Conservation (phyloP, 2,888 invertebrate genomes). For the Andrena camellia region DNA sequence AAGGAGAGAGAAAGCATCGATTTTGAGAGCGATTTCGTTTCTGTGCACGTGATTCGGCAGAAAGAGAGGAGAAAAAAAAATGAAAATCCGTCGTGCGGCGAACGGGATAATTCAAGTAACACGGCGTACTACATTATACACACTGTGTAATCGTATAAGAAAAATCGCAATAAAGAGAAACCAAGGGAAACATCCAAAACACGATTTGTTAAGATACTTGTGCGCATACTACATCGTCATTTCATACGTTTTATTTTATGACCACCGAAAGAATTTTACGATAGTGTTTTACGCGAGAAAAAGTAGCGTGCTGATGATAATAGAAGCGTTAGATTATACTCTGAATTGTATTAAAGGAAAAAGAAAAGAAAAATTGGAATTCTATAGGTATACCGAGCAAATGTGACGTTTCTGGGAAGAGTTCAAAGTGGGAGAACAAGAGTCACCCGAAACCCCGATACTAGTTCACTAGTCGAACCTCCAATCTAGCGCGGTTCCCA, state of each 20-base stretch:
- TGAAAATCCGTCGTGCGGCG: not conserved
- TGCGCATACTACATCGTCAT: not conserved
- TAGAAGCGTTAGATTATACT: not conserved
- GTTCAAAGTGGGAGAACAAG: no score
- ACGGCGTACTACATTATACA: conserved; percentile 24
- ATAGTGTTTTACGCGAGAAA: not conserved
- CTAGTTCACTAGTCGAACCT: no score
- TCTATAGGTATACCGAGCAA: no score
- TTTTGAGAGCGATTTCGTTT: conserved; percentile 34
- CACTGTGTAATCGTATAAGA: conserved; percentile 40
- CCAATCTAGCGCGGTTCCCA: no score
- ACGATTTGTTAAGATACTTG: not conserved
- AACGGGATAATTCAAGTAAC: conserved; percentile 12
- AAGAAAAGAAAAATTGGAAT: no score
- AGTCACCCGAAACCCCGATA: no score
- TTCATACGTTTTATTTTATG: not conserved
- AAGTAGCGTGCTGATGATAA: not conserved
- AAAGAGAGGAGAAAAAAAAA: not conserved
- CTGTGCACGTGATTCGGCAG: conserved; percentile 15
- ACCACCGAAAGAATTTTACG: no score
- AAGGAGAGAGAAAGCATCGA: conserved; percentile 1
- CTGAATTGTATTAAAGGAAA: no score
- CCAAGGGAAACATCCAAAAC: conserved; percentile 22
- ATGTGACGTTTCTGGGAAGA: no score
- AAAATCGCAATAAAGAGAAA: conserved; percentile 47